Evolutionary conservation across 1,140 invertebrate species (phyloP).

Genomic region (Calephelis virginiensis): DNA sequence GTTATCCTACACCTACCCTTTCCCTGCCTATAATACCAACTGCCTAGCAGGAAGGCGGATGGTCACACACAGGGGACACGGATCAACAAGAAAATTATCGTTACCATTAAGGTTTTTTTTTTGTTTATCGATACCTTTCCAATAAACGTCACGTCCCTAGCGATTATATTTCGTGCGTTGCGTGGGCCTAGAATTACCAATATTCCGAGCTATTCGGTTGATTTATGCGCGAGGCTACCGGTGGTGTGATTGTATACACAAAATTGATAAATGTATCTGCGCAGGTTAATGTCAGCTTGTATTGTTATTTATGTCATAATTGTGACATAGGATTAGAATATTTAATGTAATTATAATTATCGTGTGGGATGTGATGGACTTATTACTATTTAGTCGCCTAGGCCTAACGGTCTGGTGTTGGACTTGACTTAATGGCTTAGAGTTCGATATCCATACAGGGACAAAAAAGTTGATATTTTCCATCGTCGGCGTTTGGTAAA

Average conservation of each 20-base stretch:
- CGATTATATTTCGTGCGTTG: slow-evolving; percentile 26
- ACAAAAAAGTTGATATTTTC: too few relatives aligned
- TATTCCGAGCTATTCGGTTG: slow-evolving; percentile 49
- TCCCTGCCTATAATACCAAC: too few relatives aligned
- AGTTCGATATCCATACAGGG: too few relatives aligned
- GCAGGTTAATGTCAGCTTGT: slow-evolving; percentile 14
- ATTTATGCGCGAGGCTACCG: slow-evolving; percentile 44
- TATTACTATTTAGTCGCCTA: not conserved
- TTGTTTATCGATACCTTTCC: not conserved
- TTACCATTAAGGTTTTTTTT: not conserved
- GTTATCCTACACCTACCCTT: too few relatives aligned
- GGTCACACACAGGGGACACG: too few relatives aligned
- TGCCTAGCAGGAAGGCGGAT: too few relatives aligned
- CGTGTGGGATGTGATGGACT: not conserved
- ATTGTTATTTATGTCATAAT: slow-evolving; percentile 19
- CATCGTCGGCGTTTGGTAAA: too few relatives aligned
- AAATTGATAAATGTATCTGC: slow-evolving; percentile 30
- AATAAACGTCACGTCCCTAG: slow-evolving; percentile 23
- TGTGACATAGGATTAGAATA: slow-evolving; percentile 20
- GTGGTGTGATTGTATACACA: slow-evolving; percentile 17
- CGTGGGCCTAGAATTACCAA: slow-evolving; percentile 42
- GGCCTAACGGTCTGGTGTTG: too few relatives aligned
- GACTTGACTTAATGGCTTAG: too few relatives aligned
- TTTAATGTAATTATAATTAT: slow-evolving; percentile 15
- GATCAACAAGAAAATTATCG: too few relatives aligned